Conservation (phyloP, 2,888 invertebrate genomes). For the Drosophila ezoana region DNA sequence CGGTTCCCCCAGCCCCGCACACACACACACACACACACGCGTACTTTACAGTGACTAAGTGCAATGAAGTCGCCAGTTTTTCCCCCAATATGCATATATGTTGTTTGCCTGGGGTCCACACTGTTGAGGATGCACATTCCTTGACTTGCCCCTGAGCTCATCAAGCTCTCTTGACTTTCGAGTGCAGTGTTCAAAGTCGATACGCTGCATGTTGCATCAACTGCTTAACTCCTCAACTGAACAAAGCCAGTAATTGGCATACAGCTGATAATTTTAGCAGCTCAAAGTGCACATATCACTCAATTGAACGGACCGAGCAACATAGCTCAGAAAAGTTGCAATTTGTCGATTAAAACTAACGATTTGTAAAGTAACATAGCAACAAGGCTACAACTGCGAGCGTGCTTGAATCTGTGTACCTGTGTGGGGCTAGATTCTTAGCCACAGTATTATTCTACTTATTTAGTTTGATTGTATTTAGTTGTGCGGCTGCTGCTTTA, state of each 20-base stretch:
- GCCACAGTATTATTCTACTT: conserved; percentile 19
- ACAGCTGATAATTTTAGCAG: conserved; percentile 42
- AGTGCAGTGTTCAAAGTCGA: conserved; percentile 50
- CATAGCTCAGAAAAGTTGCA: conserved; percentile 11
- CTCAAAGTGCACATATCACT: conserved; percentile 58
- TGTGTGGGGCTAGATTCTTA: conserved; percentile 9
- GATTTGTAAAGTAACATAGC: conserved; percentile 17
- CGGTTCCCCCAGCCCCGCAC: conserved; percentile 23
- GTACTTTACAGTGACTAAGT: conserved; percentile 41
- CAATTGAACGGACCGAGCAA: neutral
- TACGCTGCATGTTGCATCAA: conserved; percentile 14
- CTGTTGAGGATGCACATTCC: conserved; percentile 57
- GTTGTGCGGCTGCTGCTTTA: conserved; percentile 13
- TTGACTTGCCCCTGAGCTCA: conserved; percentile 25
- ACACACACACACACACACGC: conserved; percentile 8
- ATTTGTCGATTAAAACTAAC: conserved; percentile 1
- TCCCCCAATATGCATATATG: conserved; percentile 10
- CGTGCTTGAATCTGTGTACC: neutral
- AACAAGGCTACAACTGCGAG: conserved; percentile 2
- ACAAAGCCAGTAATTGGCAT: conserved; percentile 46
- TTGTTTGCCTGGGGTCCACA: conserved; percentile 44
- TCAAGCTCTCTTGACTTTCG: conserved; percentile 31
- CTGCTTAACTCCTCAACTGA: conserved; percentile 24
- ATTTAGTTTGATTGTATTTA: conserved; percentile 27
- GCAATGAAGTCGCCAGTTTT: conserved; percentile 29